phyloP scores from a whole-genome alignment of 2,797 vertebrate species.

The Intellagama lesueurii region DNA sequence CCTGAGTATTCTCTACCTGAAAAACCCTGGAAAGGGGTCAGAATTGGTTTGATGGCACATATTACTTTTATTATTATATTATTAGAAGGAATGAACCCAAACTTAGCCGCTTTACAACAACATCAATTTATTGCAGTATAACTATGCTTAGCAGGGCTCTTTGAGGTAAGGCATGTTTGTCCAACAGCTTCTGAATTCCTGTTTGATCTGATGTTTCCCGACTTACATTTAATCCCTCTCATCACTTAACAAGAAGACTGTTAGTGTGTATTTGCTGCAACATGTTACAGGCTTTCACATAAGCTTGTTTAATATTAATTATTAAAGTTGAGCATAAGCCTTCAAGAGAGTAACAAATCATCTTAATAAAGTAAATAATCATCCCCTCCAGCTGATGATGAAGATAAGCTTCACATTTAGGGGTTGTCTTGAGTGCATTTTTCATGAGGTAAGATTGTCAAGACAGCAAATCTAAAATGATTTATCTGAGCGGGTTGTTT shows the following conservation, averaged over 20 bases:
- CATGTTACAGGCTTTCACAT: conserved; percentile 34
- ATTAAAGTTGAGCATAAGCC: conserved; percentile 37
- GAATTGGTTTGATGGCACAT: no score
- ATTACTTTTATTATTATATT: no score
- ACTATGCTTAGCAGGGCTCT: conserved; percentile 37
- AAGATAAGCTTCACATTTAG: conserved; percentile 5
- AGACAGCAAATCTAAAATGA: neutral
- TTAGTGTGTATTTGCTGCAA: conserved; percentile 51
- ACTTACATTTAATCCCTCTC: conserved; percentile 52
- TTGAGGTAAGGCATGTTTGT: conserved; percentile 35
- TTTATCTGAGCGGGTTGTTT: conserved; percentile 17
- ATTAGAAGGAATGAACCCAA: no score
- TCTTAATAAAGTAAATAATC: conserved; percentile 25
- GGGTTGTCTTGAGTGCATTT: neutral
- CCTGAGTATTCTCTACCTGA: no score
- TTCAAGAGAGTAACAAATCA: conserved; percentile 30
- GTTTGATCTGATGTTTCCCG: conserved; percentile 30
- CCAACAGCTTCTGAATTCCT: conserved; percentile 11
- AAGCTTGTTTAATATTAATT: conserved; percentile 58
- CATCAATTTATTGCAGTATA: conserved; percentile 42
- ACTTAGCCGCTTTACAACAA: conserved; percentile 8
- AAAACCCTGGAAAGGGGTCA: no score
- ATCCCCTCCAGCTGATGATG: neutral
- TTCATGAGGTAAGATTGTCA: neutral
- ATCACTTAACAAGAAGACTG: conserved; percentile 26